phyloP scores from a whole-genome alignment of 1,140 invertebrate species.

The Theocolax elegans region DNA sequence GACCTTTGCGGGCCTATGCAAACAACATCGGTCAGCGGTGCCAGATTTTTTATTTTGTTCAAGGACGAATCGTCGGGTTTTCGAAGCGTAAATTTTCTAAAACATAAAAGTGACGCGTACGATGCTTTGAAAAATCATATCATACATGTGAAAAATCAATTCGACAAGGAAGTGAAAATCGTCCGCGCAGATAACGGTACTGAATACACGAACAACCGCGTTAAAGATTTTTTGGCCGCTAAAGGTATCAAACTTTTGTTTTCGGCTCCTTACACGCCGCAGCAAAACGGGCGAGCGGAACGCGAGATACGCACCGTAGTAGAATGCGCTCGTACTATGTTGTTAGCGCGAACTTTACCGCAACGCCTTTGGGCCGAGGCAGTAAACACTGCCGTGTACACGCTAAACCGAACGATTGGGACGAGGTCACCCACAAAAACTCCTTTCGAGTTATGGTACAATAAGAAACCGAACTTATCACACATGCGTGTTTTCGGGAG shows the following conservation, averaged over 20 bases:
- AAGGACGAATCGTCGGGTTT: constrained; percentile 52
- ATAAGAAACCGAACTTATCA: constrained; percentile 62
- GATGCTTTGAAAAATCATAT: constrained; percentile 45
- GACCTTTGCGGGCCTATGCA: constrained; percentile 58
- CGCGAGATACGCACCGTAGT: constrained; percentile 52
- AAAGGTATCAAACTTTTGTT: constrained; percentile 39
- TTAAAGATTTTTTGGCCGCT: constrained; percentile 30
- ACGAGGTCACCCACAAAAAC: constrained; percentile 54
- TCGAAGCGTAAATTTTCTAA: constrained; percentile 51
- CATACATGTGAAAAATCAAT: constrained; percentile 33
- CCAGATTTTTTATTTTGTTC: constrained; percentile 51
- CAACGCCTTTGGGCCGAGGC: constrained; percentile 33
- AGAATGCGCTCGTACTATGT: constrained; percentile 33
- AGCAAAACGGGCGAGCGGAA: constrained; percentile 61
- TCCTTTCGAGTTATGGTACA: constrained; percentile 59
- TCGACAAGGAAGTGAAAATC: constrained; percentile 39
- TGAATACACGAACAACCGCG: constrained; percentile 38
- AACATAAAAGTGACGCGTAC: constrained; percentile 47
- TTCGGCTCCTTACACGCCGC: constrained; percentile 55
- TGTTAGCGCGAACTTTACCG: constrained; percentile 1
- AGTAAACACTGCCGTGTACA: not conserved
- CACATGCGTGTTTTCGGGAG: constrained; percentile 60
- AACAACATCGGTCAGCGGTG: constrained; percentile 41
- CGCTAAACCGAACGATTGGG: constrained; percentile 7
- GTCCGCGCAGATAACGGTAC: constrained; percentile 46